Conservation (phyloP, 2,113 vertebrate genomes). For the Sebastes schlegelii region DNA sequence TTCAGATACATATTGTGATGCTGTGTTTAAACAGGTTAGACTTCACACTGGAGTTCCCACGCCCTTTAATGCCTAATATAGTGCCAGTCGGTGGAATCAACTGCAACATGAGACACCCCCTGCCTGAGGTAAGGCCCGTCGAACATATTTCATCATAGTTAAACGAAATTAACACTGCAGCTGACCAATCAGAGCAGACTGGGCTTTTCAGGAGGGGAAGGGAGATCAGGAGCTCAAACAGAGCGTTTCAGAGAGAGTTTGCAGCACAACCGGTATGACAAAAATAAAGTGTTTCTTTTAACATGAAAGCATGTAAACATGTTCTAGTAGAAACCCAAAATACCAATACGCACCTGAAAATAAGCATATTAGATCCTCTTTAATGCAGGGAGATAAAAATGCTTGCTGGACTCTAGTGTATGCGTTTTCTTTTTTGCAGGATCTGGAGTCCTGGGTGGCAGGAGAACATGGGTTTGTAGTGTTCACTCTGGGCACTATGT, state of each 20-base stretch:
- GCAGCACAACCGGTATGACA: no score
- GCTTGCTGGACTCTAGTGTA: background rate
- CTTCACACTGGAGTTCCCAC: slow-evolving; percentile 87
- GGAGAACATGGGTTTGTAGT: slow-evolving; percentile 92
- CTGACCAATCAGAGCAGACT: no score
- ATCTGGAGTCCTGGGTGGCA: slow-evolving; percentile 90
- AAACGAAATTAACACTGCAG: no score
- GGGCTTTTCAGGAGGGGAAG: no score
- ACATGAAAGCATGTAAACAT: no score
- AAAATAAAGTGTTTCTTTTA: no score
- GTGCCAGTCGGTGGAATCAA: slow-evolving; percentile 87
- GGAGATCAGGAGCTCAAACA: no score
- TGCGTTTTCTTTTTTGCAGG: slow-evolving; percentile 79
- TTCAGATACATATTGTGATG: background rate
- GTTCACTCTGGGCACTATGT: slow-evolving; percentile 92
- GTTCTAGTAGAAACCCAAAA: no score
- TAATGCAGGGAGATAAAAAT: background rate
- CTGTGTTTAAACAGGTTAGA: slow-evolving; percentile 76
- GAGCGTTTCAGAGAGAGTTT: no score
- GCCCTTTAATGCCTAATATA: slow-evolving; percentile 90
- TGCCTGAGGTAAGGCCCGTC: slow-evolving; percentile 70
- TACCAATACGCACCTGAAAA: no score
- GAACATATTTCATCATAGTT: no score
- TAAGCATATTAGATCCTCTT: no score
- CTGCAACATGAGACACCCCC: slow-evolving; percentile 75